These are phyloP conservation scores for Pollenia griseotomentosa DNA, from an alignment of 2,888 invertebrate species.

Conservation along the genomic window DNA sequence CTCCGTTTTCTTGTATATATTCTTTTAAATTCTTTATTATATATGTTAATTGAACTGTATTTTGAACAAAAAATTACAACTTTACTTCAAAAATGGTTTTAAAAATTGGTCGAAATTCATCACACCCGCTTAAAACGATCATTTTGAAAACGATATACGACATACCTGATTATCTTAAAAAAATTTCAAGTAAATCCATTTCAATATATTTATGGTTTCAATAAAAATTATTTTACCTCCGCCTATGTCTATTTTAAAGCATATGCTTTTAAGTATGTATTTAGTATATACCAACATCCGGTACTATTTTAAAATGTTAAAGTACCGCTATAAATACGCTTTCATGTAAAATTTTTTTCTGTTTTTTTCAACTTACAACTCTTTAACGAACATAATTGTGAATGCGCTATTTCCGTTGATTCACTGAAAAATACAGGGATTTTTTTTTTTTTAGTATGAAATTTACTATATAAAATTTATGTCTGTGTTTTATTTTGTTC, in stretches of 20 bases:
- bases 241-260: slow-evolving; percentile 25
- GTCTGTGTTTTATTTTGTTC: slow-evolving; percentile 19
- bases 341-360: slow-evolving; percentile 34
- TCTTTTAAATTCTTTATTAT: no score
- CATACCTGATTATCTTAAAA: no score
- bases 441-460: slow-evolving; percentile 41
- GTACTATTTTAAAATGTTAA: slow-evolving; percentile 33
- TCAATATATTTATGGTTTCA: no score
- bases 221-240: background rate
- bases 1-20: no score
- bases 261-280: slow-evolving; percentile 40
- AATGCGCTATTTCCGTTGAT: slow-evolving; percentile 71
- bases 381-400: slow-evolving; percentile 69
- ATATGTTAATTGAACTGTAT: no score
- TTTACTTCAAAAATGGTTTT: no score
- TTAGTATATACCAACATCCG: slow-evolving; percentile 47
- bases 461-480: slow-evolving; percentile 50
- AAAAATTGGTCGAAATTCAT: no score
- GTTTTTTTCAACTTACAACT: slow-evolving; percentile 12
- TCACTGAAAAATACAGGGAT: slow-evolving; percentile 54
- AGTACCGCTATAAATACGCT: slow-evolving; percentile 36
- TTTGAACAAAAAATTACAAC: no score
- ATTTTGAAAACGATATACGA: no score
- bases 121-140: no score
- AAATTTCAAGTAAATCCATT: no score